phyloP scores from a whole-genome alignment of 2,888 invertebrate species.

The Catocala sponsa region DNA sequence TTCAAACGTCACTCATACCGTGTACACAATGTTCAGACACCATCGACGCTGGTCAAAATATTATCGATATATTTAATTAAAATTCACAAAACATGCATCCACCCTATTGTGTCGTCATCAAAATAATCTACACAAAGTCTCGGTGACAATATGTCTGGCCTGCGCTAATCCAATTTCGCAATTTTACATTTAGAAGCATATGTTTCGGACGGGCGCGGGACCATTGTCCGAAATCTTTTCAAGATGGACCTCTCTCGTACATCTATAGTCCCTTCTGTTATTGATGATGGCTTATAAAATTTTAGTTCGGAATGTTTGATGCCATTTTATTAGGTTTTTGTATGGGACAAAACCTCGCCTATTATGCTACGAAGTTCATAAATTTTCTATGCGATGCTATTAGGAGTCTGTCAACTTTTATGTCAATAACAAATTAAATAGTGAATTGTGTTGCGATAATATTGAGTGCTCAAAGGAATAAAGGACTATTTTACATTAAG shows the following conservation, averaged over 20 bases:
- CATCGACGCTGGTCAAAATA: conserved; percentile 69
- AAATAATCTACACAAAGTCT: conserved; percentile 73
- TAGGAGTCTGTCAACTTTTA: conserved; percentile 48
- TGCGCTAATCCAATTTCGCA: conserved; percentile 81
- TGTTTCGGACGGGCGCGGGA: conserved; percentile 68
- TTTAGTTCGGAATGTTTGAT: conserved; percentile 65
- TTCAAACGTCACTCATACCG: conserved; percentile 1
- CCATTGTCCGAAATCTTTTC: conserved; percentile 75
- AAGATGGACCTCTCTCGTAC: conserved; percentile 63
- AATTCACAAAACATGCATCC: conserved; percentile 61
- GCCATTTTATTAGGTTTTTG: conserved; percentile 73
- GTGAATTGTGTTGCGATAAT: conserved; percentile 37
- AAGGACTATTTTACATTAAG: background rate
- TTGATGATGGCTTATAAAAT: conserved; percentile 79
- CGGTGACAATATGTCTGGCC: conserved; percentile 62
- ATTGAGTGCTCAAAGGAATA: conserved; percentile 40
- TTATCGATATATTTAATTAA: conserved; percentile 68
- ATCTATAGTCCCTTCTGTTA: conserved; percentile 65
- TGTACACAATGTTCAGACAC: background rate
- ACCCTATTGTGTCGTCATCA: conserved; percentile 65
- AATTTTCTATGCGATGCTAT: conserved; percentile 47
- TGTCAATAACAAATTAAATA: conserved; percentile 54
- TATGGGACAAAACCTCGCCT: conserved; percentile 56
- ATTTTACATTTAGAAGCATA: conserved; percentile 75
- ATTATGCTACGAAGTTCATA: conserved; percentile 59